These are phyloP conservation scores for Galendromus occidentalis DNA, from an alignment of 1,140 invertebrate genomes.

Conservation along the genomic window DNA sequence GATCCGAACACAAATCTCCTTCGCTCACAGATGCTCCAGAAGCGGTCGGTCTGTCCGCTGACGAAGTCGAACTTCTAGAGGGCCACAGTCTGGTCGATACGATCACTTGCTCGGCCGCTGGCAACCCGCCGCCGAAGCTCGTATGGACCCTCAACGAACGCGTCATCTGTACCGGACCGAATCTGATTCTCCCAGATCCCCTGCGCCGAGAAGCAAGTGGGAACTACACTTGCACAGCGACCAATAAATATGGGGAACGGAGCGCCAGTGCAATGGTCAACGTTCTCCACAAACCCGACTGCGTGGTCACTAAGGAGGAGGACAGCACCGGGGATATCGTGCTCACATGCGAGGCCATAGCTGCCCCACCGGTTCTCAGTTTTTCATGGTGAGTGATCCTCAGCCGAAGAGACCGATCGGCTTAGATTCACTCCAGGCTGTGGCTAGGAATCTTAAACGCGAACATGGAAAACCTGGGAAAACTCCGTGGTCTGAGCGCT, in stretches of 20 bases:
- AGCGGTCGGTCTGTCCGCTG: neutral
- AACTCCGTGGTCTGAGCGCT: too few species aligned
- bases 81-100: neutral
- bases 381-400: constrained; percentile 61
- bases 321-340: constrained; percentile 36
- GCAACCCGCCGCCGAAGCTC: constrained; percentile 35
- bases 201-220: constrained; percentile 40
- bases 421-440: too few species aligned
- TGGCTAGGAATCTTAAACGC: too few species aligned
- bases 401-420: too few species aligned
- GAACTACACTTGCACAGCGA: constrained; percentile 50
- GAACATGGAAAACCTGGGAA: too few species aligned
- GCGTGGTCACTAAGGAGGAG: constrained; percentile 48
- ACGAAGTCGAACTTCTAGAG: neutral
- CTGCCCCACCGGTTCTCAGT: constrained; percentile 54
- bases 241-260: constrained; percentile 48
- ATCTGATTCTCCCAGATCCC: constrained; percentile 31
- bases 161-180: constrained; percentile 16
- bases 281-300: constrained; percentile 68
- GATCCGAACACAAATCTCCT: too few species aligned
- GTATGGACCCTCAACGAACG: constrained; percentile 17
- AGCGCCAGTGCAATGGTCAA: constrained; percentile 44
- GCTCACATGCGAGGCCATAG: constrained; percentile 52
- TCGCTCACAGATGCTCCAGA: neutral
- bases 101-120: constrained; percentile 49